Evolutionary conservation across 2,113 vertebrate species (phyloP), one percentile per base, ranked within the genome.

Genomic region (Strigops habroptila): DNA sequence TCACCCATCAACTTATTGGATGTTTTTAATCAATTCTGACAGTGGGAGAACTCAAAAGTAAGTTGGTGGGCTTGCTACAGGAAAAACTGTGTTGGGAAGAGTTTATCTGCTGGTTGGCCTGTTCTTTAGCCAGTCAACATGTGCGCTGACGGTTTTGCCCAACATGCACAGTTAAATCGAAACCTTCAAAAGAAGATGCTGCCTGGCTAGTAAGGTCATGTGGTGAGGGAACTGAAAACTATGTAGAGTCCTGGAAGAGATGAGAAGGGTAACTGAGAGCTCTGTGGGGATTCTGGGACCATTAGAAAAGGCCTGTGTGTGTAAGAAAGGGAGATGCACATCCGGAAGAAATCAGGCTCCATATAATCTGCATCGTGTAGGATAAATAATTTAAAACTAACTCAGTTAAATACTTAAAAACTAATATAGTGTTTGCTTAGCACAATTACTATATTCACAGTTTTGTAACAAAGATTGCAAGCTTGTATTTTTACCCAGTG

Each of bases 181-280:
- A 81, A 84, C 48, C 12, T 81, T 28, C 16, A 46, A 37, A 84
- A 73, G 39, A 28, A 21, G 53, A 37, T 48, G 59, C 33, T 73
- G 39, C 39, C 18, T 88, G 31, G 59, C 12, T 81, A 1, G 1
- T 65, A 25, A 60, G 41, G 59, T 77, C 39, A 0, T 11, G 18
- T 37, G 25, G 11, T 31, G 25, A n/a, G 35, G 59, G 22, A 82
- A 62, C 18, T 15, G 62, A 69, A 80, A 83, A 48, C 41, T 67
- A 7, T 0, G 5, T 43, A 27, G 9, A 37, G 33, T 74, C 49
- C n/a, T 0, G 0, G 53, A 83, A 57, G 71, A 83, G 57, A 28
- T 1, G 4, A 53, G 41, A 28, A 67, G 12, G 12, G 30, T 82
- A 44, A 37, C 35, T 28, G 60, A 41, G 64, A 88, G 31, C 51